phyloP scores from a whole-genome alignment of 2,113 vertebrate genomes.

The Gasterosteus aculeatus region DNA sequence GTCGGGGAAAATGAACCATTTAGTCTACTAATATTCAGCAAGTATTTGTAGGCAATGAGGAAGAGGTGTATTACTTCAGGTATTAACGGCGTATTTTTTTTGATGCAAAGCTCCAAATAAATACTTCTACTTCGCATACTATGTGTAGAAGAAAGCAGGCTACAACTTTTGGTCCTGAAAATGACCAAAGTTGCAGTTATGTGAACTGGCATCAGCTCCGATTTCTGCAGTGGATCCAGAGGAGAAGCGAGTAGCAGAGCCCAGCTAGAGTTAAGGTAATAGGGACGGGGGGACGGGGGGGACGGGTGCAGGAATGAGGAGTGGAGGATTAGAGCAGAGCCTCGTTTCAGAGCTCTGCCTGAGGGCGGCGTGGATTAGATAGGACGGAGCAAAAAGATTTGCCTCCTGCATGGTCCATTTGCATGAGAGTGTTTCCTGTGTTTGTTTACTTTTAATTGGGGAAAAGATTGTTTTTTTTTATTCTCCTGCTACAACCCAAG shows the following conservation, averaged over 20 bases:
- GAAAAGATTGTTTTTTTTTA: slow-evolving; percentile 35
- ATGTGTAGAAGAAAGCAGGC: neutral
- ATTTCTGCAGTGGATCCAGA: slow-evolving; percentile 22
- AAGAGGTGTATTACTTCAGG: slow-evolving; percentile 12
- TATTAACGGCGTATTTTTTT: slow-evolving; percentile 1
- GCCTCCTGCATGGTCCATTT: slow-evolving; percentile 71
- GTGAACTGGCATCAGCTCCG: slow-evolving; percentile 47
- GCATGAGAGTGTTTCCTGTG: slow-evolving; percentile 69
- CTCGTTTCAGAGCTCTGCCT: slow-evolving; percentile 67
- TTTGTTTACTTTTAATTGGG: slow-evolving; percentile 74
- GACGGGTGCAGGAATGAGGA: slow-evolving; percentile 67
- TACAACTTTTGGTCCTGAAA: neutral
- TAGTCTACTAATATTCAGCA: slow-evolving; percentile 50
- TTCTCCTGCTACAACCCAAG: slow-evolving; percentile 47
- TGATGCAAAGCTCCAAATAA: slow-evolving; percentile 17
- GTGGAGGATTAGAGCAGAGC: slow-evolving; percentile 69
- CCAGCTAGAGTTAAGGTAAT: slow-evolving; percentile 63
- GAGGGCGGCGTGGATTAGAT: slow-evolving; percentile 73
- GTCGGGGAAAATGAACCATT: slow-evolving; percentile 44
- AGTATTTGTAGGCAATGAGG: slow-evolving; percentile 45
- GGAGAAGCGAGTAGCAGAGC: slow-evolving; percentile 18
- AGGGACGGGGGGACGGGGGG: slow-evolving; percentile 23
- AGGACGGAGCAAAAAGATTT: slow-evolving; percentile 71
- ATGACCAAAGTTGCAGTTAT: slow-evolving; percentile 18
- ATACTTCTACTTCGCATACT: neutral